phyloP scores from a whole-genome alignment of 2,888 invertebrate species.

The Disparrhopalites patrizii region DNA sequence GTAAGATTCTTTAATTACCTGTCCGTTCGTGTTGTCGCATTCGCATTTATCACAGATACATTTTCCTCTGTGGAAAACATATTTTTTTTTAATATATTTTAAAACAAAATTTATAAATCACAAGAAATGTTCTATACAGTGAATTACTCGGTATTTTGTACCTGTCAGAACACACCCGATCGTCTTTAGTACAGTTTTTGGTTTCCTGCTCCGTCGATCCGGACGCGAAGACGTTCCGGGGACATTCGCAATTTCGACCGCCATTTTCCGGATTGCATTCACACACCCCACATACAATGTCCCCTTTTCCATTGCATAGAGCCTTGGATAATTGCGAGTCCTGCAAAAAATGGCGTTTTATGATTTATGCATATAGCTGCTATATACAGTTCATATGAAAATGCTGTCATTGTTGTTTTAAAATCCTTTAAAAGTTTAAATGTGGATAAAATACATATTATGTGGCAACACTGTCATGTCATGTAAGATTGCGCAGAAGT shows the following conservation, averaged over 20 bases:
- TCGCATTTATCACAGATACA: conserved; percentile 11
- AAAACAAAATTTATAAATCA: background rate
- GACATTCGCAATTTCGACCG: conserved; percentile 2
- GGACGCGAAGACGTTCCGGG: no score
- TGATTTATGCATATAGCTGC: no score
- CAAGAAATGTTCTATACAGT: background rate
- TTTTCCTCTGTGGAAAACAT: background rate
- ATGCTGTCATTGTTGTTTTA: background rate
- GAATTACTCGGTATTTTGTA: background rate
- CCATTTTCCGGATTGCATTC: background rate
- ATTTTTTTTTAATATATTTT: no score
- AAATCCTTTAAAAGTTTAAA: background rate
- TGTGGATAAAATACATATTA: background rate
- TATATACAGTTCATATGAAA: no score
- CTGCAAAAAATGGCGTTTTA: no score
- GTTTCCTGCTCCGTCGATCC: no score
- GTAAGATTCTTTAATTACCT: background rate
- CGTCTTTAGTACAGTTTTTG: no score
- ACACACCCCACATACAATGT: conserved; percentile 22
- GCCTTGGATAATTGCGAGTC: background rate
- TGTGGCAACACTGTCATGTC: no score
- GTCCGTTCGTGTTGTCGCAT: background rate
- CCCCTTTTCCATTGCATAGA: background rate
- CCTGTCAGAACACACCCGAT: background rate
- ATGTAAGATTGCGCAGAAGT: no score